Evolutionary conservation across 2,888 invertebrate genomes (phyloP), one percentile per base, ranked within the genome.

Genomic region (Mesochorus sp.): DNA sequence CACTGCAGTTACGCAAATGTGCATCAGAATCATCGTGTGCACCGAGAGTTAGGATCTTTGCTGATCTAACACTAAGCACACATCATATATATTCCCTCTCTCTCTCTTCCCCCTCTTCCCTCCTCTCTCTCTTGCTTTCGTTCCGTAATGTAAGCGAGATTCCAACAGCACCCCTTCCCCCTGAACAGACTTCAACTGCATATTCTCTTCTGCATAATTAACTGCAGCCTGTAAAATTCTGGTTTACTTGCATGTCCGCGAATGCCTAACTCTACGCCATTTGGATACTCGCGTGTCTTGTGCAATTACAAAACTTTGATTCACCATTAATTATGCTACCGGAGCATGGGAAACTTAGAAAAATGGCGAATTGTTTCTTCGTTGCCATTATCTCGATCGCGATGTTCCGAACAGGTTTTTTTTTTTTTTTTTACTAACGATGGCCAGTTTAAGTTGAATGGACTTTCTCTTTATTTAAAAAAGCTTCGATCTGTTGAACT

Each of bases 181-280:
- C 62, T 37, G 44, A 53, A 59, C 64, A 70, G 39, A 42, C 66
- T 62, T 49, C 44, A 75, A 10, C 31, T 64, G 1, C 59, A 71
- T 47, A 76, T 57, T 21, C 49, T 26, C 34, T 53, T n/a, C 31
- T 51, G 51, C 24, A 71, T 71, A 76, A 76, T 76, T 66, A 71
- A 66, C 76, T 66, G 21, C 51, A 57, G 66, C 70, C 49, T 14
- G 14, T 24, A 64, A 34, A 53, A 19, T n/a, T 61, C 17, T 28
- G 28, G 31, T 42, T 51, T 24, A 42, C 34, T 39, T 49, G 14
- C 14, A 68, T 68, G 62, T 49, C 64, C 51, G 24, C 14, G 39
- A 34, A 64, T 57, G 21, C 37, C 34, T 49, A 37, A 31, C 62
- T 47, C 61, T 28, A 12, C 37, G 5, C 44, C 28, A 39, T 39